Base-by-base conservation (phyloP, 2,113 vertebrate genomes). In the Microtus richardsoni region DNA sequence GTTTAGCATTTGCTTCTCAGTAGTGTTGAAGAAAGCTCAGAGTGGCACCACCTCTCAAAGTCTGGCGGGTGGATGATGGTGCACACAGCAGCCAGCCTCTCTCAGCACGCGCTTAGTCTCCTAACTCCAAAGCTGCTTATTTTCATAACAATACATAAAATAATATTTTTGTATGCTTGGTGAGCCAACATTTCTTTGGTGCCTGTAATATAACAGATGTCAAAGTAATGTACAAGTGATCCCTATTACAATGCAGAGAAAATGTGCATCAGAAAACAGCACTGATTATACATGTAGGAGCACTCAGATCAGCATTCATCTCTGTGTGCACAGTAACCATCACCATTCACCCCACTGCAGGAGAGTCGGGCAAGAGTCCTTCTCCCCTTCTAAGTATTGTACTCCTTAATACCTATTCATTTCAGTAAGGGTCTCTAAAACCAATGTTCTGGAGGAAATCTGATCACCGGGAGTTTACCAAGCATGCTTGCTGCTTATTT, bases 41-140 rank as follows among this genome's bases (percentile, higher is more conserved):
- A 94, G 33, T 66, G 80, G 7, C n/a, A 60, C 36, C 93, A 91
- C 80, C 62, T 64, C 64, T 85, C 49, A 44, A 74, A 93, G 70
- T 36, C 49, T 80, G 60, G 93, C 2, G 64, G 84, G 88, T 44
- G 64, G 95, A 74, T 41, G 95, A 74, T 49, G 44, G 47, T 33
- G 28, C 2, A 36, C 2, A 79, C 60, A 54, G n/a, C 8, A 88
- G 6, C 70, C 39, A 62, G 41, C 70, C 21, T 95, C 62, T 44
- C 41, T 47, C 44, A 44, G 13, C 62, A 12, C 0, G 77, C 28
- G 44, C 60, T 44, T 47, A 24, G n/a, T 64, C 22, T 79, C 44
- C 79, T n/a, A 95, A 85, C 4, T 71, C 73, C 89, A 36, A 64
- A 90, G 84, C 75, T 93, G 52, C 19, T 93, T 66, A 79, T 91